Conservation (phyloP, 2,113 vertebrate genomes). For the Gavia stellata region DNA sequence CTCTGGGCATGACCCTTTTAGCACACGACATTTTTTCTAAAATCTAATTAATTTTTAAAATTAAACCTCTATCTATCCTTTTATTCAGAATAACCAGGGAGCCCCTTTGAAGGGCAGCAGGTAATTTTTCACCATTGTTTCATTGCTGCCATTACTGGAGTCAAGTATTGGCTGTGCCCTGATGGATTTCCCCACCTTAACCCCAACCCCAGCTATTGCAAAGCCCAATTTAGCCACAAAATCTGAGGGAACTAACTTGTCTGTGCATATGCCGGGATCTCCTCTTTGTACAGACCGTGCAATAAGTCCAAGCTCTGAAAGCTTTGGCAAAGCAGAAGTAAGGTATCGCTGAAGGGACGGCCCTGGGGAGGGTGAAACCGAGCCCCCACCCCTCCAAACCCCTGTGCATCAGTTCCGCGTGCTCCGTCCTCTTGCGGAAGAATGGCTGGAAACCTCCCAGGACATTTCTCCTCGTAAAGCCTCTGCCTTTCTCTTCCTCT, state of each 20-base stretch:
- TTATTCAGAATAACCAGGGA: neutral
- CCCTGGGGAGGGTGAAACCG: neutral
- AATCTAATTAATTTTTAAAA: neutral
- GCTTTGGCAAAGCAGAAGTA: neutral
- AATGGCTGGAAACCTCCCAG: neutral
- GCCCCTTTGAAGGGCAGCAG: neutral
- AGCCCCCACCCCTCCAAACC: neutral
- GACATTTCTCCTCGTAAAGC: neutral
- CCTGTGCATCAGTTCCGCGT: neutral
- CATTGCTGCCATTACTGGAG: neutral
- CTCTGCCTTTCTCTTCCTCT: neutral
- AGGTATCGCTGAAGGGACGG: neutral
- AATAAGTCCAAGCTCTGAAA: neutral
- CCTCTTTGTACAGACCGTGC: neutral
- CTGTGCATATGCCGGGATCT: neutral
- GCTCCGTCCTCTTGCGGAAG: accelerated
- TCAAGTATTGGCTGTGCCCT: neutral
- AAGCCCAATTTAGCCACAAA: neutral
- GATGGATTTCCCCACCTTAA: neutral
- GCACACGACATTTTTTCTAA: neutral
- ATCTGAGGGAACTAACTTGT: neutral
- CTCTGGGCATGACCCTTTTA: neutral
- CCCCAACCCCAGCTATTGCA: neutral
- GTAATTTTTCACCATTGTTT: neutral
- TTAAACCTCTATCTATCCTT: neutral